phyloP scores from a whole-genome alignment of 1,140 invertebrate genomes.

The Meloidogyne hapla region DNA sequence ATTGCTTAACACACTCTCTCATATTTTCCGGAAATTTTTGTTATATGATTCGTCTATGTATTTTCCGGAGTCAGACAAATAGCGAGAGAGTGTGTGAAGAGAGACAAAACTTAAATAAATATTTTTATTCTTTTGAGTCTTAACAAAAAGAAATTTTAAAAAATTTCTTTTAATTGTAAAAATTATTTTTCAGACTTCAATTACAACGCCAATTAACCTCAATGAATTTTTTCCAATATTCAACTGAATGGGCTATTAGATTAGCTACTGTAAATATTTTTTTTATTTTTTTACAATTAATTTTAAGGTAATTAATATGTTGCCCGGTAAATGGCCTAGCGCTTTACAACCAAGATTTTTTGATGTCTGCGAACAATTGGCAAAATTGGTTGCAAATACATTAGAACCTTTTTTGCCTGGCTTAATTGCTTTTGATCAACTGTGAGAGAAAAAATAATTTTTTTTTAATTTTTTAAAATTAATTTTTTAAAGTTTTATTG shows the following conservation, averaged over 20 bases:
- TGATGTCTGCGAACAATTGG: constrained; percentile 41
- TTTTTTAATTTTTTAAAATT: not conserved
- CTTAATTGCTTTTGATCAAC: constrained; percentile 21
- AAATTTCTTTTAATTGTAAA: not conserved
- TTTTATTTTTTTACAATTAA: not conserved
- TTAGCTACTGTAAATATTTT: constrained; percentile 20
- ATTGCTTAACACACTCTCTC: too few species aligned
- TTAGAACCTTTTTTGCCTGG: constrained; percentile 33
- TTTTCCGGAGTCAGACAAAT: too few species aligned
- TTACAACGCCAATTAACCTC: constrained; percentile 29
- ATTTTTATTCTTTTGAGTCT: too few species aligned
- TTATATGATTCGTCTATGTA: too few species aligned
- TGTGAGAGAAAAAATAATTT: constrained; percentile 11
- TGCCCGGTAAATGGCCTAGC: constrained; percentile 36
- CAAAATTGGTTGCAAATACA: constrained; percentile 17
- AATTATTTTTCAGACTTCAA: constrained; percentile 12
- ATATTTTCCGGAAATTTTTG: too few species aligned
- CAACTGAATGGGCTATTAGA: constrained; percentile 41
- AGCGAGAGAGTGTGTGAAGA: too few species aligned
- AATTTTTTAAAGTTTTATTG: constrained; percentile 14
- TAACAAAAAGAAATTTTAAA: not conserved
- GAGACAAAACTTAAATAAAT: too few species aligned
- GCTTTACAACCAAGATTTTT: constrained; percentile 36
- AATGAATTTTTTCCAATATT: constrained; percentile 23
- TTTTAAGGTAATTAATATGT: constrained; percentile 31